phyloP scores from a whole-genome alignment of 2,888 invertebrate species.

The Exocentrus adspersus region DNA sequence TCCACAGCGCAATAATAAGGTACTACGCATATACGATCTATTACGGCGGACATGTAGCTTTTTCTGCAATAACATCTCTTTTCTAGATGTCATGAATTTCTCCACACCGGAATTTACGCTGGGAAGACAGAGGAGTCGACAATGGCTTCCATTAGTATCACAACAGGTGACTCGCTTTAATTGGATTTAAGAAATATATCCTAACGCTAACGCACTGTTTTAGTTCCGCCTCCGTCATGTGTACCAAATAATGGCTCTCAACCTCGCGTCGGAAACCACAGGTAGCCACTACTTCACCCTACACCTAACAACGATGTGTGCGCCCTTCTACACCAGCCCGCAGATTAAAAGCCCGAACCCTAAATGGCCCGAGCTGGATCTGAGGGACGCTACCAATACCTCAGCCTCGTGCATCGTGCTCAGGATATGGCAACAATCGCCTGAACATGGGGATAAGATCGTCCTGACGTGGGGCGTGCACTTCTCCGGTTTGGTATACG shows the following conservation, averaged over 20 bases:
- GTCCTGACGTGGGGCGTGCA: constrained; percentile 87
- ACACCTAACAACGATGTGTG: constrained; percentile 82
- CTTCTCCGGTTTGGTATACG: constrained; percentile 83
- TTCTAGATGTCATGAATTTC: constrained; percentile 59
- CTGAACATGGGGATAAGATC: constrained; percentile 66
- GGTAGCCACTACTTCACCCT: constrained; percentile 81
- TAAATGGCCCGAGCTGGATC: constrained; percentile 84
- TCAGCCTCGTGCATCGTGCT: constrained; percentile 63
- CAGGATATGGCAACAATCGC: constrained; percentile 63
- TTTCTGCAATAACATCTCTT: too few relatives aligned
- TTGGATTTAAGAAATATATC: too few relatives aligned
- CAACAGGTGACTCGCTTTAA: constrained; percentile 88
- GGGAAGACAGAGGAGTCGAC: constrained; percentile 75
- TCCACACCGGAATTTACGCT: constrained; percentile 64
- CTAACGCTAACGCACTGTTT: too few relatives aligned
- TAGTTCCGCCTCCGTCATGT: constrained; percentile 81
- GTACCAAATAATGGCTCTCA: constrained; percentile 77
- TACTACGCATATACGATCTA: too few relatives aligned
- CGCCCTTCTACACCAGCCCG: constrained; percentile 87
- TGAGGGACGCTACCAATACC: constrained; percentile 68
- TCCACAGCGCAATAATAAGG: too few relatives aligned
- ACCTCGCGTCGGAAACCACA: constrained; percentile 65
- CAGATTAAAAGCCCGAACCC: constrained; percentile 76
- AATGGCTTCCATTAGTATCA: constrained; percentile 83
- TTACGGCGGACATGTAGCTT: too few relatives aligned